These are phyloP conservation scores for Haemorhous mexicanus DNA, from an alignment of 2,113 vertebrate genomes.

Conservation along the genomic window DNA sequence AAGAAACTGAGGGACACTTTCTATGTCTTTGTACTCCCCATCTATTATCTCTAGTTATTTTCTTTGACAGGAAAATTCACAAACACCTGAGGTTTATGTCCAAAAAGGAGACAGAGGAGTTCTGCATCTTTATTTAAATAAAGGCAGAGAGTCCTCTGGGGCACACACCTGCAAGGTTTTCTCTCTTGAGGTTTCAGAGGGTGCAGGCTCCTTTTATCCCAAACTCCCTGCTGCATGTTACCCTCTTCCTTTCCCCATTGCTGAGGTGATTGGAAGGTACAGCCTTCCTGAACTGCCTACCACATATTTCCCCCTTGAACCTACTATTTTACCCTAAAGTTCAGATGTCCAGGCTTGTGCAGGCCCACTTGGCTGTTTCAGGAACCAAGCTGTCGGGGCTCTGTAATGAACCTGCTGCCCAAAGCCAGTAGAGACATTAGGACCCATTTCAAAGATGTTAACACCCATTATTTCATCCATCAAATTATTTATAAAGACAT, in stretches of 20 bases:
- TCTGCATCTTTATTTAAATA: not conserved
- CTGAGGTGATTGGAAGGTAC: fast-evolving
- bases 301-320: not conserved
- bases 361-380: not conserved
- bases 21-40: not conserved
- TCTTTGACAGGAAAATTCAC: not conserved
- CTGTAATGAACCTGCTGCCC: not conserved
- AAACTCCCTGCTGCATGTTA: fast-evolving
- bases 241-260: not conserved
- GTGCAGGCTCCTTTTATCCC: fast-evolving
- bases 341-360: not conserved
- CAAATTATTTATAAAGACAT: not conserved
- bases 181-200: fast-evolving
- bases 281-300: not conserved
- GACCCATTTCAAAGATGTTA: not conserved
- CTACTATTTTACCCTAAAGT: not conserved
- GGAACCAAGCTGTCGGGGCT: not conserved
- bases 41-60: not conserved
- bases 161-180: fast-evolving
- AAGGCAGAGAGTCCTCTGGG: not conserved
- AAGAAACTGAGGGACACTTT: not conserved
- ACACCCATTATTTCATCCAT: not conserved
- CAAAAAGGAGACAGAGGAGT: not conserved
- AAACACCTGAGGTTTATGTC: not conserved
- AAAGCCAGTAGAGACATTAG: not conserved